Percentiles rank a stretch among this genome's conserved stretches.
Conservation (phyloP, 2,888 invertebrate species). For the Dolomedes plantarius region DNA sequence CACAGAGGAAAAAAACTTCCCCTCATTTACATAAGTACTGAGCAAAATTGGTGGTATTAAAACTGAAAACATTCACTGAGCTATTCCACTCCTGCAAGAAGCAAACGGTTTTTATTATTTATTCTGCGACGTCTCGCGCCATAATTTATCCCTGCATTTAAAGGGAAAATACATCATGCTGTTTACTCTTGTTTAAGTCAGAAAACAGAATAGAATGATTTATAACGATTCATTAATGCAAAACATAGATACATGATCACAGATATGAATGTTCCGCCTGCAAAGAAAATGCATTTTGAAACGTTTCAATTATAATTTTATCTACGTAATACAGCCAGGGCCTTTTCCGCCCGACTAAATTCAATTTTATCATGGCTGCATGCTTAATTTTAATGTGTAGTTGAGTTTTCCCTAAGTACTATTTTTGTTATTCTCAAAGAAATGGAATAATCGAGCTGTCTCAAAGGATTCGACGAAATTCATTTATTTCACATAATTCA, state of each 20-base stretch:
- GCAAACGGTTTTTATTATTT: too few species aligned
- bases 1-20: too few species aligned
- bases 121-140: too few species aligned
- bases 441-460: not conserved
- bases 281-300: not conserved
- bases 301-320: not conserved
- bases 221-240: not conserved
- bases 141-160: too few species aligned
- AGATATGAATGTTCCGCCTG: not conserved
- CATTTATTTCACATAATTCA: not conserved
- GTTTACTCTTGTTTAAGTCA: not conserved
- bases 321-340: not conserved
- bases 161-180: too few species aligned
- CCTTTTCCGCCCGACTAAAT: not conserved
- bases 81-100: too few species aligned
- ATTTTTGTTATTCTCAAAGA: not conserved
- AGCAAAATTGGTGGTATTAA: too few species aligned
- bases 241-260: not conserved
- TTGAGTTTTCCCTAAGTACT: not conserved
- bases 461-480: not conserved
- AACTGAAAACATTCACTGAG: too few species aligned
- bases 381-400: not conserved
- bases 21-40: too few species aligned
- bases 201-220: not conserved
- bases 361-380: not conserved